Base-by-base conservation (phyloP, 2,888 invertebrate species). In the Metellina segmentata region DNA sequence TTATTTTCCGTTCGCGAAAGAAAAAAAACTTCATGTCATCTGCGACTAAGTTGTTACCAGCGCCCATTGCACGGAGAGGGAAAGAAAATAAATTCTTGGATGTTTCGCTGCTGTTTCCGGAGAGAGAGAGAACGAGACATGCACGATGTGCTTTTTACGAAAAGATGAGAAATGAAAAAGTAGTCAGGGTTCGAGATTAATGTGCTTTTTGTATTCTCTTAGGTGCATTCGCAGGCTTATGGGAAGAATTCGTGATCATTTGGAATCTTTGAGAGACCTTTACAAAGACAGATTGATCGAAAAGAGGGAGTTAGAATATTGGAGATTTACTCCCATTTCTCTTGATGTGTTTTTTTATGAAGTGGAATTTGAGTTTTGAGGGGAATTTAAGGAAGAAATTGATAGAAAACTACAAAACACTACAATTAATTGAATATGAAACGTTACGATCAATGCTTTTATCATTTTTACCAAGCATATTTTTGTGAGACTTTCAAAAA, bases 121-220 rank as follows among this genome's bases (percentile, higher is more conserved):
- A 78, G 51, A 52, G 52, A 52, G 52, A 78, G 51, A n/a, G 61
- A 16, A 61, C 61, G 11, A 34, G 34, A 61, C 9, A 61, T 61
- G 61, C 61, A 61, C 16, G 52, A 52, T 16, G 78, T 78, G 51
- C 52, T 78, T 78, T 78, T 52, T 78, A 19, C 6, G 78, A 52
- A 78, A 78, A 78, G 52, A 78, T 52, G 52, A 52, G 78, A 51
- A 52, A 52, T 52, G 78, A 78, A 52, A 78, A 78, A 78, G 52
- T 52, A n/a, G 52, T 52, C 52, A n/a, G 78, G n/a, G 61, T 20
- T 52, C n/a, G 78, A 78, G 78, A 78, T 78, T 78, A 78, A 78
- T 78, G 78, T 9, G 61, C 5, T 61, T 78, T 78, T 78, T 48
- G 51, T 78, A 78, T 52, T 78, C 78, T 16, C 78, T 51, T 52